Evolutionary conservation across 2,113 vertebrate species (phyloP).

Genomic region (Lichenostomus cassidix): DNA sequence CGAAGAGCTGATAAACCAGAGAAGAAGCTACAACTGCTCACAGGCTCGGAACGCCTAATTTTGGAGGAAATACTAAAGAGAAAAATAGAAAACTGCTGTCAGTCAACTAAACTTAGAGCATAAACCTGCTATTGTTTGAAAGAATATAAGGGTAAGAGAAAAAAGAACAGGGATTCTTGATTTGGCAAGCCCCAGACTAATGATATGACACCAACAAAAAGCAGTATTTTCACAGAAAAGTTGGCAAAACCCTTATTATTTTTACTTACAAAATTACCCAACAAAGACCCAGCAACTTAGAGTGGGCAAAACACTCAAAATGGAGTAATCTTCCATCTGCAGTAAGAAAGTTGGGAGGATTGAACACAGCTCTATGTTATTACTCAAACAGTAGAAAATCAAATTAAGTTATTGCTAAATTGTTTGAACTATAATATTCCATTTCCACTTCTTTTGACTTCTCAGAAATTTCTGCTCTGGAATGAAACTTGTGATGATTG

Average conservation of each 20-base stretch:
- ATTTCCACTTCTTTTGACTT: not conserved
- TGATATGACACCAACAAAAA: not conserved
- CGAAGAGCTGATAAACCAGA: not conserved
- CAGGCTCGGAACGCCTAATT: not conserved
- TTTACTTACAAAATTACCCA: not conserved
- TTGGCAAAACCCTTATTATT: not conserved
- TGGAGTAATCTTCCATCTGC: not conserved
- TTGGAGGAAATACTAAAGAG: not conserved
- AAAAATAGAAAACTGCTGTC: not conserved
- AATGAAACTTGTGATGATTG: not conserved
- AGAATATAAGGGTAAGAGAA: not conserved
- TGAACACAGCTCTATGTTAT: not conserved
- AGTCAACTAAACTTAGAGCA: not conserved
- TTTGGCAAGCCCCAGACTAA: not conserved
- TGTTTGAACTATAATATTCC: not conserved
- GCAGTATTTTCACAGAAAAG: not conserved
- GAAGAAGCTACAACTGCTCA: not conserved
- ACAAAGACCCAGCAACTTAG: not conserved
- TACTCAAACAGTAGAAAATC: not conserved
- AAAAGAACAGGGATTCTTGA: not conserved
- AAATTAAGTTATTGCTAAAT: not conserved
- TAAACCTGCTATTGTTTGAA: not conserved
- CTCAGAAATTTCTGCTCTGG: not conserved
- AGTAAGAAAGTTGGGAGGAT: not conserved
- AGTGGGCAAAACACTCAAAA: not conserved